Evolutionary conservation across 2,888 invertebrate genomes (phyloP), one percentile per base, ranked within the genome.

Genomic region (Agrotis exclamationis): DNA sequence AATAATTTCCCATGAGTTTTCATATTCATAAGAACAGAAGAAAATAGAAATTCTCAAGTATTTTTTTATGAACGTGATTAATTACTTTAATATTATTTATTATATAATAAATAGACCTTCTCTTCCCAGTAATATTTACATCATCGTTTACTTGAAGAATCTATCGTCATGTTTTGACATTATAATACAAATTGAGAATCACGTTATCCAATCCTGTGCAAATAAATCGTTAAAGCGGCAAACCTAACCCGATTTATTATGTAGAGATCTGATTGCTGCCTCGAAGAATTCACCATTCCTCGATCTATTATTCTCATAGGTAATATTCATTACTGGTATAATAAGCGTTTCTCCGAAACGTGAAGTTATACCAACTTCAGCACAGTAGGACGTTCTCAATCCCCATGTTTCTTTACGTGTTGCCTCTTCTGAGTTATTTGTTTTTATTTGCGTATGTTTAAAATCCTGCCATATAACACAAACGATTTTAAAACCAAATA

Each of bases 1-100:
- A 79, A 79, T 48, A 58, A 76, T 80, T 69, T n/a, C 11, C 48
- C 47, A 66, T 57, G 60, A 58, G 24, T 76, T 67, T 67, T 6
- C 48, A 66, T 66, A 57, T 66, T 65, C 24, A 44, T 48, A 24
- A 75, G 51, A 56, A 18, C 16, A 54, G n/a, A n/a, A 20, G 24
- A 71, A 73, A 44, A 28, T 16, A 28, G 1, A 16, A 9, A 3
- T 16, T 9, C 6, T 28, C 6, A n/a, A n/a, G 6, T 14, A 16
- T 22, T 16, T 45, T 33, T 71, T 9, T 53, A 9, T 33, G 16
- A 16, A n/a, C 6, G 3, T 4, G 33, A n/a, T n/a, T n/a, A n/a
- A 33, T 33, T 33, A 33, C 7, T 33, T 33, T 33, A 33, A 33
- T 33, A 33, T 33, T 6, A 6, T 33, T 33, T 33, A 7, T 33